These are phyloP conservation scores for Calyptomena viridis DNA, from an alignment of 2,113 vertebrate genomes.

Conservation along the genomic window DNA sequence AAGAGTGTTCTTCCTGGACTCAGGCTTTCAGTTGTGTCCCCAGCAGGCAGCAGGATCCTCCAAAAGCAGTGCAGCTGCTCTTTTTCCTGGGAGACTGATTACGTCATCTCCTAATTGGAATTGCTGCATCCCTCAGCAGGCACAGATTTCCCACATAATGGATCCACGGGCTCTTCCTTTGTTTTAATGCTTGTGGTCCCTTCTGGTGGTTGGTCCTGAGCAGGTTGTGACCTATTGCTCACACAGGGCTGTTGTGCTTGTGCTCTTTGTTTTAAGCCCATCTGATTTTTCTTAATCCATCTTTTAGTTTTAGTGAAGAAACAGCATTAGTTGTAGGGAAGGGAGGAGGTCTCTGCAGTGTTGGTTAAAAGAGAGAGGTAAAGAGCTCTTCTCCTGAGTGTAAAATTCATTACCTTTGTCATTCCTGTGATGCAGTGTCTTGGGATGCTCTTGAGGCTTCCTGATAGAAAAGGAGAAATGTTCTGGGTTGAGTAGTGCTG, in stretches of 20 bases:
- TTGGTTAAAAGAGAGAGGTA: not conserved
- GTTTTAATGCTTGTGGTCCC: not conserved
- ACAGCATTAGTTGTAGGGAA: not conserved
- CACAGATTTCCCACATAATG: not conserved
- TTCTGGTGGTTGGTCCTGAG: not conserved
- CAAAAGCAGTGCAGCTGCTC: slow-evolving; percentile 44
- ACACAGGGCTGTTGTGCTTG: not conserved
- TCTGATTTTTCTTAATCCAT: not conserved
- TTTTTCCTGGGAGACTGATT: slow-evolving; percentile 52
- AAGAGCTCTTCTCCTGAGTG: not conserved
- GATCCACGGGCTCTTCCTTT: slow-evolving; percentile 4
- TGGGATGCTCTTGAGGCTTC: not conserved
- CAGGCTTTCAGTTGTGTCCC: slow-evolving; percentile 24
- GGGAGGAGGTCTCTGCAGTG: not conserved
- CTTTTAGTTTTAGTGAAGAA: not conserved
- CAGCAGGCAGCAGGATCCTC: slow-evolving; percentile 29
- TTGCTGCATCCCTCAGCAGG: slow-evolving; percentile 50
- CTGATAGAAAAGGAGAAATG: too few relatives aligned
- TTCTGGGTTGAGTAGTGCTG: not conserved
- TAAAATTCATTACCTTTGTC: not conserved
- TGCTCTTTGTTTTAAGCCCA: not conserved
- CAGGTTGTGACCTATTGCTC: not conserved
- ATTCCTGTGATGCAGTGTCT: not conserved
- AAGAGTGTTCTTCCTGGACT: not conserved
- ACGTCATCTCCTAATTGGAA: slow-evolving; percentile 59